A percentile compares a stretch with the other conserved stretches of the same genome.
Conservation (phyloP, 1,140 invertebrate species). For the Leptonema lineaticorne region DNA sequence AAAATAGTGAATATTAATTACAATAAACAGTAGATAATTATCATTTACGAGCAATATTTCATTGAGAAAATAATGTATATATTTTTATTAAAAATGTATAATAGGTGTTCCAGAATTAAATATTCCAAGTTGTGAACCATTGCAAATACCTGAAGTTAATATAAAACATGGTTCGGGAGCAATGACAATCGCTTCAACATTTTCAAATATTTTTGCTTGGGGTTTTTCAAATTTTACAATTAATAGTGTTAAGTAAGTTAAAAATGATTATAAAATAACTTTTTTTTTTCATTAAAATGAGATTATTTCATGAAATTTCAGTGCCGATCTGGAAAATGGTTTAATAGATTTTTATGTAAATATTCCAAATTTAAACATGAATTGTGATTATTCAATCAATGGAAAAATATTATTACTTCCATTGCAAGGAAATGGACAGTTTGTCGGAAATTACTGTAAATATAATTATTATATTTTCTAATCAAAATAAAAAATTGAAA, state of each 20-base stretch:
- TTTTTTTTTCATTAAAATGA: conserved; percentile 9
- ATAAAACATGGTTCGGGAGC: not conserved
- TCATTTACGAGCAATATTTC: too few species aligned
- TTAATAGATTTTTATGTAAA: conserved; percentile 55
- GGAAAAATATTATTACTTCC: conserved; percentile 66
- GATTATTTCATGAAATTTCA: conserved; percentile 37
- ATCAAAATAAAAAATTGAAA: too few species aligned
- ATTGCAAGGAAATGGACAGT: conserved; percentile 58
- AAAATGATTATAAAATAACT: conserved; percentile 2
- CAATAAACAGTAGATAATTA: too few species aligned
- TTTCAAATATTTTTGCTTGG: conserved; percentile 8
- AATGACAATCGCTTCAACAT: conserved; percentile 2
- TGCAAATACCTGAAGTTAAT: conserved; percentile 51
- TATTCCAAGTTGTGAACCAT: conserved; percentile 50
- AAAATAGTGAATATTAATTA: too few species aligned
- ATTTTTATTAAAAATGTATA: too few species aligned
- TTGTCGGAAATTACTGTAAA: conserved; percentile 57
- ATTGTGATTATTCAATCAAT: conserved; percentile 57
- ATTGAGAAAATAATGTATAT: too few species aligned
- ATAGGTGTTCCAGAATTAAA: conserved; percentile 16
- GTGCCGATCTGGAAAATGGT: conserved; percentile 57
- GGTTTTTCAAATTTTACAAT: conserved; percentile 22
- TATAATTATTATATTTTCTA: not conserved
- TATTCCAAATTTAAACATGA: conserved; percentile 58
- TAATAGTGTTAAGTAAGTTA: conserved; percentile 11